Base-by-base conservation (phyloP, 2,113 vertebrate genomes). In the Petrocephalus zakoni region DNA sequence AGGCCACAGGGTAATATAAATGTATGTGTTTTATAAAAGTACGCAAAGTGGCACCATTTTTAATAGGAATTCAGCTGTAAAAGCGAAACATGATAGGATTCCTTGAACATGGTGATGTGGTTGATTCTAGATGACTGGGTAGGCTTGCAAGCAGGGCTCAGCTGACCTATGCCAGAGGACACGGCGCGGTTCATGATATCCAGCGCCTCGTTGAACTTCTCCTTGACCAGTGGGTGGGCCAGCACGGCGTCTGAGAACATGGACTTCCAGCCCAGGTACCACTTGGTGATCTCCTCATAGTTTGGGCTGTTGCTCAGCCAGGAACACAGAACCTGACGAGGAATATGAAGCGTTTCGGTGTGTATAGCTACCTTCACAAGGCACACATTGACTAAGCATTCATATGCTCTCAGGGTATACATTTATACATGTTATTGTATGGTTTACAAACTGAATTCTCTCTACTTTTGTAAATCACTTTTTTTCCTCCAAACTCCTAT, bases 281-380 rank as follows among this genome's bases (percentile, higher is more conserved):
- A 99, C 93, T 99, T 99, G 0, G 97, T 99, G 89, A 99, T 97
- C 94, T 99, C 98, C 88, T 99, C 98, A 0, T 99, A 99, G 90
- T 99, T 99, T 9, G 98, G 98, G 93, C 96, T 99, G 93, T 98
- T 99, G 91, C 97, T 99, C 78, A 99, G 96, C 98, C 98, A 99
- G 9, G 97, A 99, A 92, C 98, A 99, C 86, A 99, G 94, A 82
- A 99, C 98, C 98, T 99, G 92, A 17, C 88, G 85, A 34, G 37
- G n/a, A 90, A 61, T 0, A 15, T 0, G 0, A 87, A 29, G n/a
- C 8, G 15, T 46, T 29, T 56, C 7, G 51, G 34, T 64, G 5
- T 42, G 10, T 49, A 64, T n/a, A 83, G 21, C 46, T 3, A 9
- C 49, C 55, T 34, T 29, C 42, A 37, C 17, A 78, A 78, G 72